Evolutionary conservation across 1,140 invertebrate species (phyloP), one percentile per base, ranked within the genome.

Genomic region (Camponotus floridanus): DNA sequence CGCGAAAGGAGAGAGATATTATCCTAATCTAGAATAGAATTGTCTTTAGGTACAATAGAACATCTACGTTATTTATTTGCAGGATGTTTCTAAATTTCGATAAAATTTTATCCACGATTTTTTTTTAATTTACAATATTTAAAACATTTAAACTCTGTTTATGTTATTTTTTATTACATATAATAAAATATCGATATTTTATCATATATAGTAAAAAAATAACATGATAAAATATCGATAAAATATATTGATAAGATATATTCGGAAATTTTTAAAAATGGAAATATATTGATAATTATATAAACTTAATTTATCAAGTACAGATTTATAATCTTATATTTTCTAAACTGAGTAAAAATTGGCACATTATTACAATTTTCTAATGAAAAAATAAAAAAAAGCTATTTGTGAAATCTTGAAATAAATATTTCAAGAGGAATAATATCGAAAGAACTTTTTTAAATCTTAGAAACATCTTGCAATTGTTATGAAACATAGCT

Each of bases 401-500:
- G n/a, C 31, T 13, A 33, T 36, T 21, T 67, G 15, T 36, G 2
- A 31, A 70, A 4, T 70, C 11, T 33, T 36, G 31, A 76, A 67
- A 55, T 39, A 18, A 15, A 26, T 18, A 5, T 70, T 71, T 31
- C 3, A 33, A 13, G 61, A 74, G 18, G 8, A 55, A 36, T 6
- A 51, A 51, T 51, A 13, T 48, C 0, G 26, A 55, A 51, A 61
- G 4, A 36, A 2, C 18, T 36, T 45, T 45, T 5, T 61, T 18
- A 18, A 11, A 59, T 45, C 55, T 26, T 26, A 73, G 68, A 83
- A 83, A 83, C 79, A 83, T 70, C 79, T 61, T 74, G 79, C 42
- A 45, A 6, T 68, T 55, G 18, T 67, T 73, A 83, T 11, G 55
- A 61, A 74, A 48, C 39, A 80, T 21, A 80, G 48, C 21, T 42